Conservation (phyloP, 2,888 invertebrate species). For the Leptinotarsa juncta region DNA sequence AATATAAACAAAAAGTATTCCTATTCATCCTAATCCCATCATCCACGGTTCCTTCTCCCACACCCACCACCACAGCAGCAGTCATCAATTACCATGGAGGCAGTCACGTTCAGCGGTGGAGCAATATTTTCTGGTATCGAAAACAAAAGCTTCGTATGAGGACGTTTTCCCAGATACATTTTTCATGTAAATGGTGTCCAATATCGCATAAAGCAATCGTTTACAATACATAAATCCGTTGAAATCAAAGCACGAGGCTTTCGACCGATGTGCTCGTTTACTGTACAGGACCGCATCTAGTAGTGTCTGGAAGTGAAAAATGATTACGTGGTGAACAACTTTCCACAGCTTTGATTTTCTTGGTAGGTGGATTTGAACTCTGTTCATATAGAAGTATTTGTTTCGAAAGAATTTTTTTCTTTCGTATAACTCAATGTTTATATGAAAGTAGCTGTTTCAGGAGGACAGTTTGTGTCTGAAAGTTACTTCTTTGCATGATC, state of each 20-base stretch:
- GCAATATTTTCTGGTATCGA: slow-evolving; percentile 68
- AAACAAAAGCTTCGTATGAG: slow-evolving; percentile 66
- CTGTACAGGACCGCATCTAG: slow-evolving; percentile 53
- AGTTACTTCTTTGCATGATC: too few species aligned
- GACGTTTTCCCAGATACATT: slow-evolving; percentile 67
- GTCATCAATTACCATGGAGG: slow-evolving; percentile 66
- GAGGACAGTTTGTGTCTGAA: too few species aligned
- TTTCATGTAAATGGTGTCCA: slow-evolving; percentile 69
- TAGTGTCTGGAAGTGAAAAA: too few species aligned
- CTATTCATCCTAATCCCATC: slow-evolving; percentile 44
- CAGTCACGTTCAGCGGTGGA: slow-evolving; percentile 64
- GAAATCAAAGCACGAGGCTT: slow-evolving; percentile 66
- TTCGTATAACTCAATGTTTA: too few species aligned
- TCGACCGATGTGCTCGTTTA: slow-evolving; percentile 60
- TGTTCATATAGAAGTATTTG: too few species aligned
- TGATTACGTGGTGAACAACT: neutral
- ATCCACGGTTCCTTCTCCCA: slow-evolving; percentile 40
- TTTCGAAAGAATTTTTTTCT: too few species aligned
- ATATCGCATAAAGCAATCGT: slow-evolving; percentile 69
- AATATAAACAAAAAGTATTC: slow-evolving; percentile 43
- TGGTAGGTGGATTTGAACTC: too few species aligned
- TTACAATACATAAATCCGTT: slow-evolving; percentile 68
- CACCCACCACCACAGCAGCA: slow-evolving; percentile 51
- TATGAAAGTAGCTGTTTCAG: too few species aligned
- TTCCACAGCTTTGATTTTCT: neutral